Conservation (phyloP, 2,113 vertebrate genomes). For the Erinaceus europaeus region DNA sequence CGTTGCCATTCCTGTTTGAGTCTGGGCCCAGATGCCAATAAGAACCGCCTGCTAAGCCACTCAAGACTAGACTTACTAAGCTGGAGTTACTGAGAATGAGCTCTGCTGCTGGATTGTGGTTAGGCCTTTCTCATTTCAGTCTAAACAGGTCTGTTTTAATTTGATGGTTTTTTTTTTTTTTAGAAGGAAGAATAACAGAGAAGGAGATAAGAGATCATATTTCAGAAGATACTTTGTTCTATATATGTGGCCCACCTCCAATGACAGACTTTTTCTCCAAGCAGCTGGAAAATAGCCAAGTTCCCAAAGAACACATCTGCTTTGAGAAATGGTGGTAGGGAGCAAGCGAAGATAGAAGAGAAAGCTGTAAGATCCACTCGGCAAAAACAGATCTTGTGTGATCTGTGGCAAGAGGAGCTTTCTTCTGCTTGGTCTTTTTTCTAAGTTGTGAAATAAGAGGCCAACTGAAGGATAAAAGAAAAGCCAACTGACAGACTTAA, state of each 20-base stretch:
- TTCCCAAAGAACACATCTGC: constrained; percentile 86
- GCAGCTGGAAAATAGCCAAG: constrained; percentile 82
- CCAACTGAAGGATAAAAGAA: neutral
- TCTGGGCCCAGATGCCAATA: fast-evolving
- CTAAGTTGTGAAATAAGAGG: neutral
- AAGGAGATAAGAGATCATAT: constrained; percentile 83
- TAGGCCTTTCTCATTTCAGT: neutral
- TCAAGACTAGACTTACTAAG: neutral
- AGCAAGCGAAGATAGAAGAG: neutral
- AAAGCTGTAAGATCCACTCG: fast-evolving
- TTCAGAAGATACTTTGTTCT: constrained; percentile 89
- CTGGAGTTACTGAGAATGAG: neutral
- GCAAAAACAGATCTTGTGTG: neutral
- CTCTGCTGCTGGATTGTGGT: neutral
- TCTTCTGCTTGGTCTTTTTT: neutral
- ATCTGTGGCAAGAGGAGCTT: neutral
- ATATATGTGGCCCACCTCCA: constrained; percentile 95
- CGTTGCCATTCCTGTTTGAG: neutral
- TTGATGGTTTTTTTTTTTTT: constrained; percentile 58
- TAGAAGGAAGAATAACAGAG: constrained; percentile 91
- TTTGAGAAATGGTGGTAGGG: constrained; percentile 99
- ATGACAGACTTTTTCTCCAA: constrained; percentile 93
- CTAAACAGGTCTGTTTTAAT: constrained; percentile 14
- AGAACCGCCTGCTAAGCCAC: neutral
- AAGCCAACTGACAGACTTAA: constrained; percentile 3